phyloP scores from a whole-genome alignment of 1,140 invertebrate species.

The Camponotus floridanus region DNA sequence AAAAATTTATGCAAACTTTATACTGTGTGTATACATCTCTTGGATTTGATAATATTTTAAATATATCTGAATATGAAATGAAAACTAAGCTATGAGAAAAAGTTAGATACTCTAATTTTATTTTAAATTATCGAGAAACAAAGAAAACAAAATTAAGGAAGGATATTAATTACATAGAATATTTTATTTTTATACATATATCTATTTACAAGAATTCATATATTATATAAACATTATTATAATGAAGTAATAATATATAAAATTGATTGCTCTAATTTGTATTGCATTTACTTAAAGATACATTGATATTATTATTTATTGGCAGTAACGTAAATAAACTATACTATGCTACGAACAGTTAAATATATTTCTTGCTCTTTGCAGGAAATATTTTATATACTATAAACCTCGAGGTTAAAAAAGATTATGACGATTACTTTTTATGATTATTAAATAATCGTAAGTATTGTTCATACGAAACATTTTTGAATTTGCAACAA shows the following conservation, averaged over 20 bases:
- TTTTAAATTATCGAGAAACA: neutral
- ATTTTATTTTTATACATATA: constrained; percentile 60
- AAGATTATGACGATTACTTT: neutral
- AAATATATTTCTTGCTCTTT: neutral
- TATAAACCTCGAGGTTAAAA: neutral
- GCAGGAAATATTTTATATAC: neutral
- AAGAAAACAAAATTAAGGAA: neutral
- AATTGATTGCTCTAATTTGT: constrained; percentile 62
- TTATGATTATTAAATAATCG: neutral
- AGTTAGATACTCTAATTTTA: neutral
- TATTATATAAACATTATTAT: constrained; percentile 69
- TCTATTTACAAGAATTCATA: constrained; percentile 73
- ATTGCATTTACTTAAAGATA: constrained; percentile 45
- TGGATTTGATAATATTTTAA: neutral
- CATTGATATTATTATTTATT: constrained; percentile 25
- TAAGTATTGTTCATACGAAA: neutral
- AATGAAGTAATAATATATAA: constrained; percentile 65
- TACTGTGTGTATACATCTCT: neutral
- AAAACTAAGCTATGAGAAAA: neutral
- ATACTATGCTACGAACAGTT: constrained; percentile 11
- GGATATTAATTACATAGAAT: constrained; percentile 33
- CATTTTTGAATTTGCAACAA: neutral
- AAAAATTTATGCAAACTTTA: constrained; percentile 3
- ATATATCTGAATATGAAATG: neutral
- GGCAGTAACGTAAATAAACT: constrained; percentile 50